A percentile compares a stretch with the other conserved stretches of the same genome.
Evolutionary conservation across 2,797 vertebrate genomes (phyloP).

Genomic region (Coregonus suidteri): DNA sequence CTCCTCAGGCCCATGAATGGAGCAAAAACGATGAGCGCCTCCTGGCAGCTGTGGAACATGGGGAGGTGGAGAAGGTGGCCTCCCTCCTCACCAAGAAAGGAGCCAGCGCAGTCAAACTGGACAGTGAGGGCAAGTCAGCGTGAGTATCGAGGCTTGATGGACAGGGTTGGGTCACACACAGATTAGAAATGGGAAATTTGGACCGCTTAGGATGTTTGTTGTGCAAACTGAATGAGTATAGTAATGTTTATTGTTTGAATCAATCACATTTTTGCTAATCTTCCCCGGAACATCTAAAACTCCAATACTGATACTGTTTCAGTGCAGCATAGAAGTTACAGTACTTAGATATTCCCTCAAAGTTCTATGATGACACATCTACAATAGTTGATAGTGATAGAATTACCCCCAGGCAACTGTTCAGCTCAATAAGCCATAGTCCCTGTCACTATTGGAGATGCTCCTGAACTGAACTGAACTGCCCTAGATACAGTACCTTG

Average conservation of each 20-base stretch:
- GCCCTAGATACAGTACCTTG: too few species aligned
- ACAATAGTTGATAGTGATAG: not conserved
- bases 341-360: not conserved
- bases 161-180: not conserved
- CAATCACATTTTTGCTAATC: not conserved
- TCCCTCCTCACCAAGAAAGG: constrained; percentile 94
- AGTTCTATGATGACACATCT: not conserved
- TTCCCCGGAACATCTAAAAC: not conserved
- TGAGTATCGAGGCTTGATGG: constrained; percentile 71
- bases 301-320: not conserved
- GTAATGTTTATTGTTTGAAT: not conserved
- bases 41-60: constrained; percentile 94
- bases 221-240: not conserved
- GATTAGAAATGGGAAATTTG: not conserved
- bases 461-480: not conserved
- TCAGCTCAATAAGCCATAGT: not conserved
- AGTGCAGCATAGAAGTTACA: not conserved
- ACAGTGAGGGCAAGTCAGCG: constrained; percentile 93
- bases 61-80: constrained; percentile 90
- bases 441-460: not conserved
- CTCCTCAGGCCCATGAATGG: constrained; percentile 89
- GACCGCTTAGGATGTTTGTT: not conserved
- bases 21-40: constrained; percentile 97
- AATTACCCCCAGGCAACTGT: not conserved
- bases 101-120: constrained; percentile 87